Conservation (phyloP, 2,888 invertebrate genomes). For the Chelonus formosanus region DNA sequence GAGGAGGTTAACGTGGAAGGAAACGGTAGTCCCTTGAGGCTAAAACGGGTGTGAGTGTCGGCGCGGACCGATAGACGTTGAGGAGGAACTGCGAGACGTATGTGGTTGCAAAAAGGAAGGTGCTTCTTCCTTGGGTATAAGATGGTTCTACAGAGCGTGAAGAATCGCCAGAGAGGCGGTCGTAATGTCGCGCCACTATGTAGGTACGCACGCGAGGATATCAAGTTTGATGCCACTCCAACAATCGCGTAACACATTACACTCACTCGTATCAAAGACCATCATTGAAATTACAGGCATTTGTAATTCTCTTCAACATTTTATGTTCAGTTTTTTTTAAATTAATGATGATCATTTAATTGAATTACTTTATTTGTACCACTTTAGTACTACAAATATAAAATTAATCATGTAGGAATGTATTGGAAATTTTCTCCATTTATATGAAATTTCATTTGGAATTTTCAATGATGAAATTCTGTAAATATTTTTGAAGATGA, state of each 20-base stretch:
- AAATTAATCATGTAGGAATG: too few relatives aligned
- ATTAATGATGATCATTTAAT: slow-evolving; percentile 8
- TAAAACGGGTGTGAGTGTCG: slow-evolving; percentile 12
- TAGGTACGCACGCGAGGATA: slow-evolving; percentile 20
- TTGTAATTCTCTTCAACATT: slow-evolving; percentile 8
- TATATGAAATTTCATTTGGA: too few relatives aligned
- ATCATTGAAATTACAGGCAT: slow-evolving; percentile 18
- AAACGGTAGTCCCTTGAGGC: slow-evolving; percentile 14
- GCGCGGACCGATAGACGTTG: slow-evolving; percentile 4
- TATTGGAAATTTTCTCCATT: too few relatives aligned
- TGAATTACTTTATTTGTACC: not conserved
- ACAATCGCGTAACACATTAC: slow-evolving; percentile 22
- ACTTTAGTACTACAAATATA: too few relatives aligned
- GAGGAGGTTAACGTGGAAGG: slow-evolving; percentile 9
- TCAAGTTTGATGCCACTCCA: slow-evolving; percentile 7
- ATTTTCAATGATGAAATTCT: too few relatives aligned
- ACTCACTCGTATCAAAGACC: slow-evolving; percentile 8
- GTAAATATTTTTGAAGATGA: too few relatives aligned
- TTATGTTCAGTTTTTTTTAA: not conserved
- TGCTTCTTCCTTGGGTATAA: slow-evolving; percentile 15
- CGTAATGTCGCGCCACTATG: slow-evolving; percentile 12
- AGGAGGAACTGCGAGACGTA: slow-evolving; percentile 8
- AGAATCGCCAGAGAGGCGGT: slow-evolving; percentile 9
- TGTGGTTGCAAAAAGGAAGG: slow-evolving; percentile 11
- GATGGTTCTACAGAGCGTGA: slow-evolving; percentile 19